phyloP scores from a whole-genome alignment of 2,113 vertebrate species.

The Gallinago media region DNA sequence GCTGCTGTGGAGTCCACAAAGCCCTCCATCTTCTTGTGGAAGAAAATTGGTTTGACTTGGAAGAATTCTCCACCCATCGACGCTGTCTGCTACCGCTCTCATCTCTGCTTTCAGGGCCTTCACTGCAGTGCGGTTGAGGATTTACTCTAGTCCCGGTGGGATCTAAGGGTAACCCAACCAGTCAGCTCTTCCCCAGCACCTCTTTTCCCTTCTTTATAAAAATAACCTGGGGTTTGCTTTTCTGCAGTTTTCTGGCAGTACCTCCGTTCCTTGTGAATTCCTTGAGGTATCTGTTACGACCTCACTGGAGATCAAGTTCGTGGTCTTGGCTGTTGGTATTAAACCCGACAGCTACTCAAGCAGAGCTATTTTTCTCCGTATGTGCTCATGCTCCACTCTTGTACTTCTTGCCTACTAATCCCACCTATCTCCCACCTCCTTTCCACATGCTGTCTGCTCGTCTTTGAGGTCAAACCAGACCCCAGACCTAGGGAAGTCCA shows the following conservation, averaged over 20 bases:
- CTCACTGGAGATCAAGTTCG: not conserved
- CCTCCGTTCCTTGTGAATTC: not conserved
- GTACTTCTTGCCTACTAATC: not conserved
- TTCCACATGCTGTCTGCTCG: not conserved
- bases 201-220: not conserved
- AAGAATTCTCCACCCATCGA: not conserved
- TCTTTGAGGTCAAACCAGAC: not conserved
- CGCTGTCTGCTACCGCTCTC: fast-evolving
- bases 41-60: not conserved
- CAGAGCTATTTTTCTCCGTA: not conserved
- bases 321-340: not conserved
- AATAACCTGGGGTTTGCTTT: not conserved
- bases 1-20: not conserved
- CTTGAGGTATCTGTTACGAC: not conserved
- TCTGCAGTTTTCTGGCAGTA: not conserved
- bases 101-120: not conserved
- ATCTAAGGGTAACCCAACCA: not conserved
- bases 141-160: not conserved
- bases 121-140: not conserved
- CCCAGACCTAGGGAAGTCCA: not conserved
- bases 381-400: fast-evolving
- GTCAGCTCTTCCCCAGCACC: not conserved
- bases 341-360: not conserved
- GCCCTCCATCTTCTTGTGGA: not conserved
- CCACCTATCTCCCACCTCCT: not conserved